Conservation (phyloP, 2,113 vertebrate species). For the Muntiacus muntjak region DNA sequence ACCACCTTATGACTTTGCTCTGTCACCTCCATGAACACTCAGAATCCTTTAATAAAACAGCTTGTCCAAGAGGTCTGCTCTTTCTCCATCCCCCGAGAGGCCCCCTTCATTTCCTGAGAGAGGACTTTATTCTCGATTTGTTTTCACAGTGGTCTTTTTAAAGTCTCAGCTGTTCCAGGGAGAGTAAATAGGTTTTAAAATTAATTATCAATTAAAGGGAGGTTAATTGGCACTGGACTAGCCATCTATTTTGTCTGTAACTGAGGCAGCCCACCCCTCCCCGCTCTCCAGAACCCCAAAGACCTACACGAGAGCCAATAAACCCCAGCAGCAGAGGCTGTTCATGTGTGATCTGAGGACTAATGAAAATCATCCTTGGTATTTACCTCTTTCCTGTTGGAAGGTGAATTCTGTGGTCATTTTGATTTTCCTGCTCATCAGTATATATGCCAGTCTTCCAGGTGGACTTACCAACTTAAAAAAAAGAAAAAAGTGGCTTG, state of each 20-base stretch:
- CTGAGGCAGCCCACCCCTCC: slow-evolving; percentile 63
- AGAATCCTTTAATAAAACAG: neutral
- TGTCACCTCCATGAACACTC: neutral
- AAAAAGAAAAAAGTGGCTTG: neutral
- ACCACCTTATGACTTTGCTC: neutral
- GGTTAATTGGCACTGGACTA: slow-evolving; percentile 78
- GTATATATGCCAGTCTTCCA: neutral
- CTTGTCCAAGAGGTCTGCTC: neutral
- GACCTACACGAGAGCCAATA: slow-evolving; percentile 56
- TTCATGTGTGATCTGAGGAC: slow-evolving; percentile 41
- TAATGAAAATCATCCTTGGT: neutral
- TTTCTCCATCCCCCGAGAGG: neutral
- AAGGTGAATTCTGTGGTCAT: neutral
- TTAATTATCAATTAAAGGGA: slow-evolving; percentile 84
- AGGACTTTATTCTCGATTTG: slow-evolving; percentile 65
- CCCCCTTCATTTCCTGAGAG: slow-evolving; percentile 56
- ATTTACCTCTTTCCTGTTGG: neutral
- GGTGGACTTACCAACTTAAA: neutral
- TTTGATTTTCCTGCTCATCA: slow-evolving; percentile 9
- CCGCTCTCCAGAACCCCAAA: slow-evolving; percentile 41
- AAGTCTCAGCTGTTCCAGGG: slow-evolving; percentile 77
- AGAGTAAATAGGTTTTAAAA: slow-evolving; percentile 83
- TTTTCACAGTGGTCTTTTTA: slow-evolving; percentile 69
- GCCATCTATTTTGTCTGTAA: slow-evolving; percentile 79
- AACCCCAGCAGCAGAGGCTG: slow-evolving; percentile 37